A percentile compares a stretch with the other conserved stretches of the same genome.
These are phyloP conservation scores for Rhinoderma darwinii DNA, from an alignment of 2,113 vertebrate species.

Conservation along the genomic window DNA sequence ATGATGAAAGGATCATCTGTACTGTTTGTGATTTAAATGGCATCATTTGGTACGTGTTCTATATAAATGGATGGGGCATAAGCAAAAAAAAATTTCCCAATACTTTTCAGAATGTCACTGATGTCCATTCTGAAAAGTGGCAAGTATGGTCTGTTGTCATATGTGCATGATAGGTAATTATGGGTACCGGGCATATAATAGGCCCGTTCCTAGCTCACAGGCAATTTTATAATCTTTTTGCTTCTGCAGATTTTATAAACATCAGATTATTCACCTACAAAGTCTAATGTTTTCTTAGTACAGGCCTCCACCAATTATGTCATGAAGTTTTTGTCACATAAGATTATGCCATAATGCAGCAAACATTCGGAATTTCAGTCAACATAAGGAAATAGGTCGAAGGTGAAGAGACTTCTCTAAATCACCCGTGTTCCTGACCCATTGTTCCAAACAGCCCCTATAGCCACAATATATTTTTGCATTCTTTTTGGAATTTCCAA, in stretches of 20 bases:
- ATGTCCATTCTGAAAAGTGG: too few relatives aligned
- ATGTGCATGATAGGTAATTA: too few relatives aligned
- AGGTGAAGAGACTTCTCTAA: slow-evolving; percentile 25
- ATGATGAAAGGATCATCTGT: too few relatives aligned
- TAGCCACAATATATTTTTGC: slow-evolving; percentile 37
- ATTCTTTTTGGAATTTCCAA: not conserved
- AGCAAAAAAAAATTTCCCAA: too few relatives aligned
- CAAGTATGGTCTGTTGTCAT: too few relatives aligned
- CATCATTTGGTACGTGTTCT: too few relatives aligned
- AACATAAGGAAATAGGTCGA: slow-evolving; percentile 7
- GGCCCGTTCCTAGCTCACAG: too few relatives aligned
- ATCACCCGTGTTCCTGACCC: not conserved
- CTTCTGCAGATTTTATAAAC: not conserved
- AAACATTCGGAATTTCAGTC: slow-evolving; percentile 14
- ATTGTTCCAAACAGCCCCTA: slow-evolving; percentile 33
- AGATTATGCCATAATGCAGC: slow-evolving; percentile 8
- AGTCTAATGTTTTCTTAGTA: not conserved
- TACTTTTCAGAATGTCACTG: too few relatives aligned
- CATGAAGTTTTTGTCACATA: not conserved
- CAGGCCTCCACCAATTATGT: not conserved
- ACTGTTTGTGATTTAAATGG: too few relatives aligned
- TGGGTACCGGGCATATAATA: too few relatives aligned
- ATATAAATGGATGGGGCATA: too few relatives aligned
- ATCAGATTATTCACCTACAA: not conserved
- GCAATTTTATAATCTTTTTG: too few relatives aligned